phyloP scores from a whole-genome alignment of 1,140 invertebrate species.

The Panulirus ornatus region DNA sequence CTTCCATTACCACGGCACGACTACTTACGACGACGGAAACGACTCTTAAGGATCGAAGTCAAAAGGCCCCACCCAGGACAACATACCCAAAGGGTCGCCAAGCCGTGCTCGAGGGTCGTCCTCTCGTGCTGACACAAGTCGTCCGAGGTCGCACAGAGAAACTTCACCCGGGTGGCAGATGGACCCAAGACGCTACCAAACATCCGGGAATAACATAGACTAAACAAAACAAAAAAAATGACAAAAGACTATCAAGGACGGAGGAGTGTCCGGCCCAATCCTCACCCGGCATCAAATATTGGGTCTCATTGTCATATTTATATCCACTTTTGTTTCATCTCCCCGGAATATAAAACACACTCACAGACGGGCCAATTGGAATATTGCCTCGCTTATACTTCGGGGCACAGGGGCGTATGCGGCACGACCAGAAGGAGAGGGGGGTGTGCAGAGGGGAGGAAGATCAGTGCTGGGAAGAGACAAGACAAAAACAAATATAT shows the following conservation, averaged over 20 bases:
- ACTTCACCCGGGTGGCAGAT: too few species aligned
- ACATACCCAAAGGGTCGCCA: too few species aligned
- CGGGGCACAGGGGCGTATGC: constrained; percentile 36
- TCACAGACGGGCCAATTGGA: constrained; percentile 54
- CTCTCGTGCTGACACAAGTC: too few species aligned
- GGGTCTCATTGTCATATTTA: constrained; percentile 72
- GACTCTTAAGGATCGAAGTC: too few species aligned
- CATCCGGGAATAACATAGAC: not conserved
- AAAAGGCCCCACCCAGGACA: too few species aligned
- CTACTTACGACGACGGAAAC: too few species aligned
- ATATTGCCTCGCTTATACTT: constrained; percentile 51
- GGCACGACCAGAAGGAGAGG: not conserved
- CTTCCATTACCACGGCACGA: too few species aligned
- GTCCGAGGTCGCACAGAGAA: too few species aligned
- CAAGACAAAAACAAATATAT: too few species aligned
- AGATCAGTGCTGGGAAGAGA: too few species aligned
- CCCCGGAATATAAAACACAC: constrained; percentile 54
- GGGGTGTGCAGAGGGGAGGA: too few species aligned
- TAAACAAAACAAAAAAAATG: not conserved
- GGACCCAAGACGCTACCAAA: not conserved
- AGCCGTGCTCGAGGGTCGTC: too few species aligned
- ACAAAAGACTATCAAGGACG: constrained; percentile 15
- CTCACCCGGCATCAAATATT: constrained; percentile 54
- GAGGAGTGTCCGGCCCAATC: constrained; percentile 43
- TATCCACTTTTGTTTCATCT: constrained; percentile 69